A percentile compares a stretch with the other conserved stretches of the same genome.
phyloP scores from a whole-genome alignment of 2,797 vertebrate species.

The Micromesistius poutassou region DNA sequence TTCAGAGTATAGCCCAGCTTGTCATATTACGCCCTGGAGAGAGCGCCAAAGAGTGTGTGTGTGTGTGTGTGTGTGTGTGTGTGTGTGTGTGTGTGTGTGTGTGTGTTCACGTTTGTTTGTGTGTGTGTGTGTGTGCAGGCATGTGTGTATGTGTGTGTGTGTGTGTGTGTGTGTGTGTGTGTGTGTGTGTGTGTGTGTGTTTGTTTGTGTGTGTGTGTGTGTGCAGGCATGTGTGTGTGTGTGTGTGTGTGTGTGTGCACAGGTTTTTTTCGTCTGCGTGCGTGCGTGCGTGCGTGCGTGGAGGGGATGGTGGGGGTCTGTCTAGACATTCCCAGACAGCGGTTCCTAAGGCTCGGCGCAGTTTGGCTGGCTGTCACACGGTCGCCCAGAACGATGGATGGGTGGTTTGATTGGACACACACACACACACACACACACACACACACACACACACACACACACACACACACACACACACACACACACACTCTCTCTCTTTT shows the following conservation, averaged over 20 bases:
- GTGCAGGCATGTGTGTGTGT: no score
- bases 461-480: no score
- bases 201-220: no score
- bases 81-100: slow-evolving; percentile 14
- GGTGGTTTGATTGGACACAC: background rate
- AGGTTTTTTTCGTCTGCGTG: no score
- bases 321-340: slow-evolving; percentile 55
- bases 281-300: background rate
- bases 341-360: background rate
- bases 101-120: slow-evolving; percentile 14
- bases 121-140: no score
- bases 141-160: no score
- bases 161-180: background rate
- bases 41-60: background rate
- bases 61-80: slow-evolving; percentile 21
- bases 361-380: slow-evolving; percentile 21
- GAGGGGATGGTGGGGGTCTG: slow-evolving; percentile 16
- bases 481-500: background rate
- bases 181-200: background rate
- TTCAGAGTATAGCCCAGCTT: background rate
- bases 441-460: background rate
- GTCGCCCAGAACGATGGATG: slow-evolving; percentile 23
- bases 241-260: slow-evolving; percentile 8
- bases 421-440: background rate
- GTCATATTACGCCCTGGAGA: background rate